Evolutionary conservation across 2,113 vertebrate genomes (phyloP).

Genomic region (Ranitomeya imitator): DNA sequence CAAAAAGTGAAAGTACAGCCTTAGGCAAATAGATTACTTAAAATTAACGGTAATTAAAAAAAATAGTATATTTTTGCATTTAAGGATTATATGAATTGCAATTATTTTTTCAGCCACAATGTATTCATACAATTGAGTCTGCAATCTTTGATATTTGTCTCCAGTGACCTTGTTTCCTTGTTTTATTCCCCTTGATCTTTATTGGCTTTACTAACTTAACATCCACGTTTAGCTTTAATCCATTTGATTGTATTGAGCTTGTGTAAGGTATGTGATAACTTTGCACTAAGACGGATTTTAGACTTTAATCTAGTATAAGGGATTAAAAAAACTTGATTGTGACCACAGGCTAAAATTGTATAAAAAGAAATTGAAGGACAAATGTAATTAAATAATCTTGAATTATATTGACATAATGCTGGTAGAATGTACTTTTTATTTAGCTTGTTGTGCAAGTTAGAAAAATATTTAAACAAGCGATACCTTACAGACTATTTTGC

Average conservation of each 20-base stretch:
- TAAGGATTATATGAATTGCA: neutral
- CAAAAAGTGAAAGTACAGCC: neutral
- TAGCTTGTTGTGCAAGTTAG: neutral
- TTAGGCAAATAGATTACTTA: neutral
- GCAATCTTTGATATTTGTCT: constrained; percentile 59
- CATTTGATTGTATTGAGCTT: constrained; percentile 68
- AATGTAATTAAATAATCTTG: constrained; percentile 72
- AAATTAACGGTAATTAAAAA: constrained; percentile 5
- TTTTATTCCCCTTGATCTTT: constrained; percentile 65
- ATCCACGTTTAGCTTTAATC: constrained; percentile 65
- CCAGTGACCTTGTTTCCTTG: constrained; percentile 68
- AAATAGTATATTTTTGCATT: neutral
- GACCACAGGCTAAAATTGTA: constrained; percentile 66
- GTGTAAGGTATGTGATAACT: constrained; percentile 67
- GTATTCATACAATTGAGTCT: constrained; percentile 39
- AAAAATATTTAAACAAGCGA: neutral
- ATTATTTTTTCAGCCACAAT: constrained; percentile 38
- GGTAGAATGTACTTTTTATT: neutral
- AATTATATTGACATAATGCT: neutral
- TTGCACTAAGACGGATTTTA: constrained; percentile 73
- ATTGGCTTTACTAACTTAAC: constrained; percentile 63
- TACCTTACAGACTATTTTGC: too few species aligned
- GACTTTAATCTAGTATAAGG: constrained; percentile 72
- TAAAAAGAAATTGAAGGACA: constrained; percentile 71
- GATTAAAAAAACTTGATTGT: constrained; percentile 64